phyloP scores from a whole-genome alignment of 2,888 invertebrate genomes.

The Plemyria rubiginata region DNA sequence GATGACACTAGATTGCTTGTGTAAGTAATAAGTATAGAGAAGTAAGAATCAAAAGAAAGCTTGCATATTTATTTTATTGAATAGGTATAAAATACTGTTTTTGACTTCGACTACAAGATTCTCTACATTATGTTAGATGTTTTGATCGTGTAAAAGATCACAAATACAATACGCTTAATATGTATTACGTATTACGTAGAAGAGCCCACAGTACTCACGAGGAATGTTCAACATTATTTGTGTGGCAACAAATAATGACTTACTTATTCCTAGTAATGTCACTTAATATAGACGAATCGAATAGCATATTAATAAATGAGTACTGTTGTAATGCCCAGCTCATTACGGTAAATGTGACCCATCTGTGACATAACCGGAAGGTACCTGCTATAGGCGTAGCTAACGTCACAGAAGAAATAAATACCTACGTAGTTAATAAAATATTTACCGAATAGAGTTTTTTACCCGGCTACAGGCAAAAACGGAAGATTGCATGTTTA shows the following conservation, averaged over 20 bases:
- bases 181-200: neutral
- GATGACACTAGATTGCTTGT: too few relatives aligned
- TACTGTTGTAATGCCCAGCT: constrained; percentile 11
- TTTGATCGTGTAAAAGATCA: too few relatives aligned
- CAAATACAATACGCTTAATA: neutral
- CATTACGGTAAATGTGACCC: constrained; percentile 3
- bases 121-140: too few relatives aligned
- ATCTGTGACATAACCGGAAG: neutral
- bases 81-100: too few relatives aligned
- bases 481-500: neutral
- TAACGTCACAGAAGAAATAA: neutral
- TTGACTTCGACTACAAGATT: too few relatives aligned
- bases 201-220: neutral
- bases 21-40: too few relatives aligned
- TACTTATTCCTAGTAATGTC: neutral
- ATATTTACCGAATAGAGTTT: neutral
- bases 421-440: neutral
- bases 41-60: too few relatives aligned
- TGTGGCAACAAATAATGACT: neutral
- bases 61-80: too few relatives aligned
- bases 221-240: constrained; percentile 1
- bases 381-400: neutral
- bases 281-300: neutral
- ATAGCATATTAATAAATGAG: neutral
- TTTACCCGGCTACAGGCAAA: neutral